Conservation (phyloP, 2,888 invertebrate genomes). For the Sinodicranocentrus sp. region DNA sequence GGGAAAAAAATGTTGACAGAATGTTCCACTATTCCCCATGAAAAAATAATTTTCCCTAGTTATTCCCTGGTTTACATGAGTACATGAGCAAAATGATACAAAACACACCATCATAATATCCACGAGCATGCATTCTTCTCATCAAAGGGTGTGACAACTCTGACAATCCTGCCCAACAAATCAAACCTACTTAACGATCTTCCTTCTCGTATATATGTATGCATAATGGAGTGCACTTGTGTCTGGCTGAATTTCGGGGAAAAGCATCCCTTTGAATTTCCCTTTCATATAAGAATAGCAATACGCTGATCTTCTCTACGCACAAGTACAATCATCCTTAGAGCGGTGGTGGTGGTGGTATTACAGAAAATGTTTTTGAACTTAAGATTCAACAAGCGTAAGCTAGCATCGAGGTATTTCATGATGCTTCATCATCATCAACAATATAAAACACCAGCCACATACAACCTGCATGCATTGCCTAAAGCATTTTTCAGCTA, state of each 20-base stretch:
- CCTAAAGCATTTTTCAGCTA: constrained; percentile 32
- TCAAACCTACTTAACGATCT: constrained; percentile 44
- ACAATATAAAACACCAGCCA: constrained; percentile 31
- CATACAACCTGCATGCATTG: constrained; percentile 27
- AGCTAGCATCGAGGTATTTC: constrained; percentile 24
- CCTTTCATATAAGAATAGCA: constrained; percentile 12
- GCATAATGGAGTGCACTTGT: constrained; percentile 3
- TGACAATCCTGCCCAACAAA: constrained; percentile 53
- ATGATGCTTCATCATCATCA: constrained; percentile 42
- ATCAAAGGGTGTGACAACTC: constrained; percentile 55
- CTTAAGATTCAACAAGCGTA: constrained; percentile 39
- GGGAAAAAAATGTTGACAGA: no score
- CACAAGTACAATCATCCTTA: no score
- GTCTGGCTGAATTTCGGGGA: constrained; percentile 19
- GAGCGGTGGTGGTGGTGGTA: no score
- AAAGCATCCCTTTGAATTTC: constrained; percentile 47
- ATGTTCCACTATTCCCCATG: no score
- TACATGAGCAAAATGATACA: no score
- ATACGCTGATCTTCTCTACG: neutral
- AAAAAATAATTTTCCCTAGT: no score
- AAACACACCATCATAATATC: no score
- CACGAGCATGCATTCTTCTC: constrained; percentile 23
- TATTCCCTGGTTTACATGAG: no score
- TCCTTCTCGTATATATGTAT: constrained; percentile 14
- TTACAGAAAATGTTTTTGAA: constrained; percentile 23